Evolutionary conservation across 1,140 invertebrate genomes (phyloP), one percentile per base, ranked within the genome.

Genomic region (Microplitis demolitor): DNA sequence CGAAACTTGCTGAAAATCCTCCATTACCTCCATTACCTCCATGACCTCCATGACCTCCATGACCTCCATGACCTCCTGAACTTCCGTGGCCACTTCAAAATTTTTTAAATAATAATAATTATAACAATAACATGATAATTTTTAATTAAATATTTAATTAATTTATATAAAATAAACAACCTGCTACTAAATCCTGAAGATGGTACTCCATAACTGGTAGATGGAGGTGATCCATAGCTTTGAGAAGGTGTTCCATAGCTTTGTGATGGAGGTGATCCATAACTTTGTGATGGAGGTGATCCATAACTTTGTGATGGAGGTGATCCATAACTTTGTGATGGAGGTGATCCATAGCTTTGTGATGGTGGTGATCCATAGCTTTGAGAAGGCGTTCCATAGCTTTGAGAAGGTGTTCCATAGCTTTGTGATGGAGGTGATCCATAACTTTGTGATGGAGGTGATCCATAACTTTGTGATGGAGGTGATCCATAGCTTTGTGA

Each of bases 131-230:
- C 0, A 39, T 8, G 11, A 8, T 8, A 31, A 66, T 31, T 66
- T 39, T 64, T 24, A 14, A 8, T 34, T 9, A 9, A 13, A 14
- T 3, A 14, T 54, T 11, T 61, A 2, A 34, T 61, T 24, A 34
- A 11, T 33, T 11, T 24, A 61, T 5, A 37, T 31, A 24, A n/a
- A 54, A 13, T 51, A 34, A 33, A 3, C 53, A 54, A 53, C 66
- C 66, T 67, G 66, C 66, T 67, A 34, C 50, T 50, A 54, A 67
- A 67, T 14, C 31, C 50, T 9, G 14, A 37, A 35, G 66, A 68
- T 45, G 24, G 33, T 37, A 33, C 35, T 39, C 35, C 53, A 35
- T 66, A 39, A 34, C 50, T 54, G 13, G 34, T 24, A n/a, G 60
- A 62, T 3, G 35, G 62, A 50, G 24, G 45, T 45, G 60, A 33